Evolutionary conservation across 2,888 invertebrate genomes (phyloP), one percentile per base, ranked within the genome.

Genomic region (Onchidella celtica): DNA sequence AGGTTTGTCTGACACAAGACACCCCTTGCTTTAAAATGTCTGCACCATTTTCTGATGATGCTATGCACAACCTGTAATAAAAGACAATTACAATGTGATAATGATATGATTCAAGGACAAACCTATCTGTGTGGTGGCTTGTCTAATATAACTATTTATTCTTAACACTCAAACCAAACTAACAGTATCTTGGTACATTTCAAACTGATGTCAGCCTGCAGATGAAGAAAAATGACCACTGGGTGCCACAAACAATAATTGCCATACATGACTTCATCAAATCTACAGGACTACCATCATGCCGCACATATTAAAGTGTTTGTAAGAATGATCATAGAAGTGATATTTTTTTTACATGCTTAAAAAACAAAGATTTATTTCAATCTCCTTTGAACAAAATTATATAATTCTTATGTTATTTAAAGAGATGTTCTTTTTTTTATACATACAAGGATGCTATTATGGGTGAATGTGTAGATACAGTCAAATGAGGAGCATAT

Each of bases 151-250:
- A n/a, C n/a, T n/a, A n/a, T n/a, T n/a, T n/a, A n/a, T n/a, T n/a
- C n/a, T n/a, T n/a, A n/a, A n/a, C n/a, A n/a, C n/a, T n/a, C n/a
- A n/a, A n/a, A n/a, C 61, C 61, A 61, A 61, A n/a, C n/a, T 14
- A 61, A 61, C 11, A 61, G n/a, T 61, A n/a, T 61, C 61, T 61
- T 61, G 61, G 61, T 61, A n/a, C n/a, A 61, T 61, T 6, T n/a
- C 4, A 21, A 14, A 61, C n/a, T 17, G 4, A 61, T n/a, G n/a
- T 6, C 21, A 61, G 6, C 17, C 9, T 17, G 14, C 27, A 17
- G 61, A 61, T 14, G n/a, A 9, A 17, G 6, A 9, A 47, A 17
- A 17, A 61, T 61, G 68, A 68, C 34, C 68, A 68, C 68, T 38
- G 68, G 34, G 68, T 38, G 36, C 68, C 34, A 68, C 17, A 68